Evolutionary conservation across 2,113 vertebrate genomes (phyloP).

Genomic region (Mormoops blainvillei): DNA sequence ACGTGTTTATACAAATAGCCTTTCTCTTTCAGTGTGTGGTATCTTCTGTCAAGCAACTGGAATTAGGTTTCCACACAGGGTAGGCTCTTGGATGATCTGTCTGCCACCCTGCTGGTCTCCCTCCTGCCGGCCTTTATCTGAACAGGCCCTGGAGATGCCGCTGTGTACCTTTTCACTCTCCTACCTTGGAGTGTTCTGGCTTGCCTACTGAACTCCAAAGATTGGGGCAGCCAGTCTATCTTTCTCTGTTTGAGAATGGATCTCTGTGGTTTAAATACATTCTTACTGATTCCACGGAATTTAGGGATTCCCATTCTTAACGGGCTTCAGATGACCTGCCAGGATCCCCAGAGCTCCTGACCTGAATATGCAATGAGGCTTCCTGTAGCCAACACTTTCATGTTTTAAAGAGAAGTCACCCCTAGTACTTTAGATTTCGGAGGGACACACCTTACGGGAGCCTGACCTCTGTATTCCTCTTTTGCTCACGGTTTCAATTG

Average conservation of each 20-base stretch:
- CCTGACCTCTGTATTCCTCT: neutral
- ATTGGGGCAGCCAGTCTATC: neutral
- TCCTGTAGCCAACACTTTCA: neutral
- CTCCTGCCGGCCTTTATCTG: neutral
- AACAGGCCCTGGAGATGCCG: neutral
- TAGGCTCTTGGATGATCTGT: neutral
- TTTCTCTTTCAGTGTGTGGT: neutral
- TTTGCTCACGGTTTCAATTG: neutral
- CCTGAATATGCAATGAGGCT: neutral
- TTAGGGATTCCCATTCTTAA: neutral
- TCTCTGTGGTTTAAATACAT: slow-evolving; percentile 5
- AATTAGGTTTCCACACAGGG: neutral
- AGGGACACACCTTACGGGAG: neutral
- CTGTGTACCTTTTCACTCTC: neutral
- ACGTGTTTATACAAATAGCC: neutral
- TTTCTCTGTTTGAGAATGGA: neutral
- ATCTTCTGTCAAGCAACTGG: neutral
- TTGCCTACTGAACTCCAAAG: neutral
- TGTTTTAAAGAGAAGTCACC: neutral
- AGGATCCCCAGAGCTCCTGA: neutral
- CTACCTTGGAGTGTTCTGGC: neutral
- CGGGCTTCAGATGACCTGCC: neutral
- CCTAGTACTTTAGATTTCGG: neutral
- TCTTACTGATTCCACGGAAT: neutral
- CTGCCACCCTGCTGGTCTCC: neutral